Evolutionary conservation across 2,888 invertebrate species (phyloP).

Genomic region (Dicranocentrus wangi): DNA sequence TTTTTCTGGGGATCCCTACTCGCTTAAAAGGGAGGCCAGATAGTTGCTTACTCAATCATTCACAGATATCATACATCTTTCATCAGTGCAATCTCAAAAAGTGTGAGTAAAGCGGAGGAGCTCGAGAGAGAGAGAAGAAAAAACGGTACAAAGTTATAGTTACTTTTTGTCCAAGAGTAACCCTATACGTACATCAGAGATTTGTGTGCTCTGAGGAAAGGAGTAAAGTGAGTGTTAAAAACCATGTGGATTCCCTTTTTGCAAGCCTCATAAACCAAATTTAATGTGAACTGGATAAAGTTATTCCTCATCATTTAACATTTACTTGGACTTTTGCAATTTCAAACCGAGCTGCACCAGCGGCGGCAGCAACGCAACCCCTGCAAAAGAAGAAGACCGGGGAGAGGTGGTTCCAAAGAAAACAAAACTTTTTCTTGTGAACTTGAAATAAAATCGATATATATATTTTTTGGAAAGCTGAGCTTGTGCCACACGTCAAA

Average conservation of each 20-base stretch:
- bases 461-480: too few relatives aligned
- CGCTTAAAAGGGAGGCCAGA: slow-evolving; percentile 57
- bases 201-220: too few relatives aligned
- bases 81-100: slow-evolving; percentile 59
- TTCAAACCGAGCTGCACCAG: slow-evolving; percentile 6
- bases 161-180: not conserved
- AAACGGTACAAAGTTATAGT: not conserved
- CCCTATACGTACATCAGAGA: not conserved
- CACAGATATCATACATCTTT: slow-evolving; percentile 60
- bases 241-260: slow-evolving; percentile 65
- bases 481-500: too few relatives aligned
- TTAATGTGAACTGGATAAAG: slow-evolving; percentile 70
- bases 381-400: too few relatives aligned
- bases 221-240: slow-evolving; percentile 64
- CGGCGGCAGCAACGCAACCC: too few relatives aligned
- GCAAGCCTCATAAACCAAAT: slow-evolving; percentile 67
- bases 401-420: too few relatives aligned
- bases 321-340: slow-evolving; percentile 55
- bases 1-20: slow-evolving; percentile 28
- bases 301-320: slow-evolving; percentile 71
- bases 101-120: slow-evolving; percentile 31
- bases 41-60: slow-evolving; percentile 58
- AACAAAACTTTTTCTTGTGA: too few relatives aligned
- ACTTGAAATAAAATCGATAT: too few relatives aligned
- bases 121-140: slow-evolving; percentile 18